These are phyloP conservation scores for Allobates femoralis DNA, from an alignment of 2,797 vertebrate genomes.

Conservation along the genomic window DNA sequence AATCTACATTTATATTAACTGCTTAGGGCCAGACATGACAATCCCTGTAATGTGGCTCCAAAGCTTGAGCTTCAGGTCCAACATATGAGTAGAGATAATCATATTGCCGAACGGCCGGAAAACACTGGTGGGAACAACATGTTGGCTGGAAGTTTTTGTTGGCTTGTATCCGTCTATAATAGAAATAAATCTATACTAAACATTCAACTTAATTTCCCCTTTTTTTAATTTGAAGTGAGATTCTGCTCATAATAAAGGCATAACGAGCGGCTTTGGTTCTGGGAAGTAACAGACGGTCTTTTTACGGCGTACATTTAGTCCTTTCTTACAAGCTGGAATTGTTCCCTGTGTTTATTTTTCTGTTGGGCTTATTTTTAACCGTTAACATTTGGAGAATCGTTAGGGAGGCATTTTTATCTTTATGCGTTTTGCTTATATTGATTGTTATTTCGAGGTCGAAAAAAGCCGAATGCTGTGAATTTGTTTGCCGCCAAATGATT, in stretches of 20 bases:
- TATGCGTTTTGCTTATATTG: conserved; percentile 59
- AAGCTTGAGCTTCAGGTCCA: background rate
- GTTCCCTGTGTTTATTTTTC: conserved; percentile 54
- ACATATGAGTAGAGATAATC: background rate
- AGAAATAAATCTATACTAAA: conserved; percentile 30
- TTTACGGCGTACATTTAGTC: conserved; percentile 51
- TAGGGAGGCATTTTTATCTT: conserved; percentile 54
- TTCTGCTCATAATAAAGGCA: conserved; percentile 38
- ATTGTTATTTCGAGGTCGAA: conserved; percentile 55
- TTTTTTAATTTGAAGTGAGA: conserved; percentile 35
- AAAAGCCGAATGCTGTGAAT: conserved; percentile 47
- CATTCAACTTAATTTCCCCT: conserved; percentile 27
- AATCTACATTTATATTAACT: too few species aligned
- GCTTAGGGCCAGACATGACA: background rate
- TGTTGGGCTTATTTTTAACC: conserved; percentile 51
- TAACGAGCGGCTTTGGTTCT: conserved; percentile 36
- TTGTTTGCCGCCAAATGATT: conserved; percentile 45
- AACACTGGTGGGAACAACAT: background rate
- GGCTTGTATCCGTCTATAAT: background rate
- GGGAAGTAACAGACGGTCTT: conserved; percentile 54
- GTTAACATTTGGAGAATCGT: conserved; percentile 58
- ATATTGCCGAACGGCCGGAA: background rate
- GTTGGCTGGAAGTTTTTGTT: background rate
- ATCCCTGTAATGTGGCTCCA: background rate
- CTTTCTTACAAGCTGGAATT: conserved; percentile 49